Evolutionary conservation across 2,113 vertebrate genomes (phyloP), one percentile per base, ranked within the genome.

Genomic region (Hyperopisus bebe): DNA sequence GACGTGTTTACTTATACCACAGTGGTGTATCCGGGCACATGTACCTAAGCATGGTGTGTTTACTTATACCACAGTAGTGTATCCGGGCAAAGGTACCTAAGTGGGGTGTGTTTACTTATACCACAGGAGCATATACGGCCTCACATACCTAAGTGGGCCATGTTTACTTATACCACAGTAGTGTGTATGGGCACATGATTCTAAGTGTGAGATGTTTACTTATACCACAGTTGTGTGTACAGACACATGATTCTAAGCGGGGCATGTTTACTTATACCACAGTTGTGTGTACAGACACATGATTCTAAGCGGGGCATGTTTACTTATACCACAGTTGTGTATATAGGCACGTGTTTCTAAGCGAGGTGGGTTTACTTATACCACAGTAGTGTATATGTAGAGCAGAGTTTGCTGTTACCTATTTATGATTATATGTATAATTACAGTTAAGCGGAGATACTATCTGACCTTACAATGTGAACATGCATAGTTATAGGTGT

Each of bases 181-280:
- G 15, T 4, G 1, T 51, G 1, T 55, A 5, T 5, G 0, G 53
- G 4, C 19, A 1, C 4, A 21, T 0, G 5, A 1, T 6, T 11
- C 53, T 55, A 55, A 55, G 53, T 3, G 0, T 4, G 19, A 0
- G 0, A 0, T 21, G 13, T 55, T 55, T 55, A 55, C 1, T 55
- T 21, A 24, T 62, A n/a, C 55, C 55, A n/a, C 21, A n/a, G 7
- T 24, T 0, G 6, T 7, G 0, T 58, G 1, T 9, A n/a, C 21
- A 2, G 21, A 1, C 21, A 24, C 2, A 0, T 2, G 55, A 1
- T 0, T 9, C 55, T 58, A 58, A 58, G 55, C 5, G 7, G 0
- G 0, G 0, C 1, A 0, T 58, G 21, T 58, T 58, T 58, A 58
- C 21, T 58, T 58, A 58, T 58, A 58, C 55, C 55, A n/a, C 55